These are phyloP conservation scores for Scotopteryx bipunctaria DNA, from an alignment of 2,888 invertebrate species.

Conservation along the genomic window DNA sequence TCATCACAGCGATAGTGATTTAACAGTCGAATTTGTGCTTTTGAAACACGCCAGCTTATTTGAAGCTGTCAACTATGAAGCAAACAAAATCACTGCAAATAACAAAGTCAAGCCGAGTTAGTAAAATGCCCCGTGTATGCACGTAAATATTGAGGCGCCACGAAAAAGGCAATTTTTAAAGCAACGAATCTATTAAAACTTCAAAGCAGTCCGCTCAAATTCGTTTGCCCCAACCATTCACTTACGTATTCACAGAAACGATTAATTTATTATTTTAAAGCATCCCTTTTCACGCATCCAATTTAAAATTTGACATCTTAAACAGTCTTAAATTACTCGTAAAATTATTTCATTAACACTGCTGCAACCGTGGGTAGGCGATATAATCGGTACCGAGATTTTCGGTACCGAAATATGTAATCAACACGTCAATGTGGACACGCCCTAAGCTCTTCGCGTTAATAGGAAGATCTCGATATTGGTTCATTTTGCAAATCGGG, in stretches of 20 bases:
- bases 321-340: constrained; percentile 80
- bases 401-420: constrained; percentile 73
- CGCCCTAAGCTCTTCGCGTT: constrained; percentile 72
- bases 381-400: constrained; percentile 58
- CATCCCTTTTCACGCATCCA: constrained; percentile 79
- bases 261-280: constrained; percentile 79
- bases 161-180: neutral
- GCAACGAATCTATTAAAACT: constrained; percentile 1
- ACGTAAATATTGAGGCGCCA: too few species aligned
- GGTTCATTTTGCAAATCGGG: constrained; percentile 61
- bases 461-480: constrained; percentile 74
- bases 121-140: neutral
- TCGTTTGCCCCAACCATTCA: constrained; percentile 59
- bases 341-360: constrained; percentile 80
- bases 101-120: too few species aligned
- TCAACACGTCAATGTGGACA: constrained; percentile 72
- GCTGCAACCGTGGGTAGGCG: constrained; percentile 58
- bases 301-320: constrained; percentile 83
- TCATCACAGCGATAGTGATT: too few species aligned
- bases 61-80: neutral
- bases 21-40: neutral
- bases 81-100: too few species aligned
- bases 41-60: neutral
- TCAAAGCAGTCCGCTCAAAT: constrained; percentile 42
- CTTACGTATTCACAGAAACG: constrained; percentile 69